Conservation (phyloP, 2,113 vertebrate species). For the Cryptoleucopteryx plumbea region DNA sequence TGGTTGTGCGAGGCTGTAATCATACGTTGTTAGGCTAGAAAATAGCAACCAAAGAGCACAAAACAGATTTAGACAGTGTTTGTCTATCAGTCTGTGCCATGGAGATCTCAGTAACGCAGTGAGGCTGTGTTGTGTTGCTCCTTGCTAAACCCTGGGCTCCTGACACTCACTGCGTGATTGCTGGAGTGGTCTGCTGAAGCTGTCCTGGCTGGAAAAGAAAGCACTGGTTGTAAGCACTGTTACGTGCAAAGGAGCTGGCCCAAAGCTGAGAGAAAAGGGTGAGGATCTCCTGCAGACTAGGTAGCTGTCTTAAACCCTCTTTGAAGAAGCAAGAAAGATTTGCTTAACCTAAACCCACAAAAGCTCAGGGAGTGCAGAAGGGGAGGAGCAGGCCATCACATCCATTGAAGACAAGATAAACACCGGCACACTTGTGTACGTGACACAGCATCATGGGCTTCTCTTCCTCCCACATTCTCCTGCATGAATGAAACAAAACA, state of each 20-base stretch:
- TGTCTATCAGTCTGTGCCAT: neutral
- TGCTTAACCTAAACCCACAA: neutral
- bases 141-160: neutral
- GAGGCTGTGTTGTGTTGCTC: neutral
- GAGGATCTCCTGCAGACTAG: neutral
- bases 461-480: neutral
- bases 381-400: neutral
- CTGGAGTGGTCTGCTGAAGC: neutral
- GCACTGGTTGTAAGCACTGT: neutral
- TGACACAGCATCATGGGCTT: neutral
- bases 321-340: neutral
- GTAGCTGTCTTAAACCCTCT: neutral
- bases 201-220: neutral
- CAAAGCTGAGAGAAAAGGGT: neutral
- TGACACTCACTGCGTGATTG: fast-evolving
- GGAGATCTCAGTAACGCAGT: neutral
- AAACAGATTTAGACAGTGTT: neutral
- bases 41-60: neutral
- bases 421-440: fast-evolving
- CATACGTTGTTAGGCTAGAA: neutral
- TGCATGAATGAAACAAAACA: neutral
- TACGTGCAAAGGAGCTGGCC: neutral
- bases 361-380: neutral
- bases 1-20: neutral
- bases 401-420: neutral